A percentile compares a stretch with the other conserved stretches of the same genome.
Evolutionary conservation across 2,797 vertebrate species (phyloP).

Genomic region (Echeneis naucrates): DNA sequence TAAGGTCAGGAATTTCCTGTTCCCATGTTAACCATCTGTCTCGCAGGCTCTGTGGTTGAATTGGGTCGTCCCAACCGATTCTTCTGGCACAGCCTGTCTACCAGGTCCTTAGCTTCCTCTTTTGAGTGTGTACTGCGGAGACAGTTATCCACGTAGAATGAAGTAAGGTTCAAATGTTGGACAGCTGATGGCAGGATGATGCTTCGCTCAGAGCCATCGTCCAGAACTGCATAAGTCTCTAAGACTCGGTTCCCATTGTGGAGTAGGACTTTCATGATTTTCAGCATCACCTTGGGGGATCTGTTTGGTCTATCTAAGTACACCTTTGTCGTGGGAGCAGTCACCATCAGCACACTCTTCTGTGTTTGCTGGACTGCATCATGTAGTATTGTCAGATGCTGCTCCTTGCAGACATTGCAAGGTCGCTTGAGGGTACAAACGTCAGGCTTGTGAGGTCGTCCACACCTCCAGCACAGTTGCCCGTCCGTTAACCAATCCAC

Average conservation of each 20-base stretch:
- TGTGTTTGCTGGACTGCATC: slow-evolving; percentile 29
- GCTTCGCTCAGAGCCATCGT: not conserved
- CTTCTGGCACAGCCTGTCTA: not conserved
- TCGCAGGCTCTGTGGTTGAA: too few relatives aligned
- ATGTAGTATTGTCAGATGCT: slow-evolving; percentile 46
- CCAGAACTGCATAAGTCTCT: slow-evolving; percentile 18
- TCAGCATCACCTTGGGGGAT: slow-evolving; percentile 37
- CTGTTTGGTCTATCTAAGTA: slow-evolving; percentile 40
- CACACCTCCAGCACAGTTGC: slow-evolving; percentile 38
- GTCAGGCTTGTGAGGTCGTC: slow-evolving; percentile 19
- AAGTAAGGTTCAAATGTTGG: slow-evolving; percentile 15
- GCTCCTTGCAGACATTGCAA: slow-evolving; percentile 40
- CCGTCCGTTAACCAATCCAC: slow-evolving; percentile 40
- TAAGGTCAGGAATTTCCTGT: too few relatives aligned
- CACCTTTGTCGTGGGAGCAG: not conserved
- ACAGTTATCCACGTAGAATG: slow-evolving; percentile 26
- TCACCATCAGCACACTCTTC: slow-evolving; percentile 29
- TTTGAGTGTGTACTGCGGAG: not conserved
- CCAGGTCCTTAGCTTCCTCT: not conserved
- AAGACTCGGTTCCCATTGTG: not conserved
- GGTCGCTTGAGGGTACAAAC: slow-evolving; percentile 49
- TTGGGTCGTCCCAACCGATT: too few relatives aligned
- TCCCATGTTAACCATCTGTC: too few relatives aligned
- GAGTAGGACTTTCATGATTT: too few relatives aligned
- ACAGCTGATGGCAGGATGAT: slow-evolving; percentile 22